Evolutionary conservation across 2,888 invertebrate genomes (phyloP).

Genomic region (Nomada fabriciana): DNA sequence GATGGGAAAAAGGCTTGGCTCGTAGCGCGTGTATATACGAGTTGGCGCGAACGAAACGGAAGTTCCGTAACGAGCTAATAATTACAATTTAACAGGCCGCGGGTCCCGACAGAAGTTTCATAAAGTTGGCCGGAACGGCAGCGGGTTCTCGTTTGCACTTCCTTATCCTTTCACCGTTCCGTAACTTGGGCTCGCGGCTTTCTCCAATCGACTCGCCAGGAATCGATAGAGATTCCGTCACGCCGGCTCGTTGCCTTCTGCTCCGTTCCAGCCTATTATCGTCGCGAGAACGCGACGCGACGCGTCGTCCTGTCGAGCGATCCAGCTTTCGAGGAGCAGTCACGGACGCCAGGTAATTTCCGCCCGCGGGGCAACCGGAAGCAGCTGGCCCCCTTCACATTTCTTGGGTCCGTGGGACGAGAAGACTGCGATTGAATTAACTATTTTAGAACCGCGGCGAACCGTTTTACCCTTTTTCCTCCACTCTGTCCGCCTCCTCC

Average conservation of each 20-base stretch:
- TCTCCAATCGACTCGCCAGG: not conserved
- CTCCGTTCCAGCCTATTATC: not conserved
- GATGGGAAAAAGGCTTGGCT: too few species aligned
- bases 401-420: not conserved
- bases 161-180: slow-evolving; percentile 11
- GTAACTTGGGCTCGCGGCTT: not conserved
- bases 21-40: not conserved
- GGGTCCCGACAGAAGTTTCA: slow-evolving; percentile 30
- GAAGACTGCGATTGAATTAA: slow-evolving; percentile 40
- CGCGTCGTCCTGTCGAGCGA: slow-evolving; percentile 7
- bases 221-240: slow-evolving; percentile 6
- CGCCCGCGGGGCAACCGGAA: slow-evolving; percentile 50
- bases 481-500: not conserved
- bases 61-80: slow-evolving; percentile 35
- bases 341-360: slow-evolving; percentile 56
- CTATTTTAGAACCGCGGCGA: not conserved
- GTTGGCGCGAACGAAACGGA: slow-evolving; percentile 4
- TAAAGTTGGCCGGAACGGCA: slow-evolving; percentile 35
- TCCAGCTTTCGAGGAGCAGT: slow-evolving; percentile 16
- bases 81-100: slow-evolving; percentile 39
- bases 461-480: not conserved
- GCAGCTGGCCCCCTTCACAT: slow-evolving; percentile 40
- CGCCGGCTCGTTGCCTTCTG: not conserved
- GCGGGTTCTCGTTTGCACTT: slow-evolving; percentile 32
- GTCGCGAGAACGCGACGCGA: not conserved